Evolutionary conservation across 2,113 vertebrate genomes (phyloP).

Genomic region (Forbesichthys papilliferus): DNA sequence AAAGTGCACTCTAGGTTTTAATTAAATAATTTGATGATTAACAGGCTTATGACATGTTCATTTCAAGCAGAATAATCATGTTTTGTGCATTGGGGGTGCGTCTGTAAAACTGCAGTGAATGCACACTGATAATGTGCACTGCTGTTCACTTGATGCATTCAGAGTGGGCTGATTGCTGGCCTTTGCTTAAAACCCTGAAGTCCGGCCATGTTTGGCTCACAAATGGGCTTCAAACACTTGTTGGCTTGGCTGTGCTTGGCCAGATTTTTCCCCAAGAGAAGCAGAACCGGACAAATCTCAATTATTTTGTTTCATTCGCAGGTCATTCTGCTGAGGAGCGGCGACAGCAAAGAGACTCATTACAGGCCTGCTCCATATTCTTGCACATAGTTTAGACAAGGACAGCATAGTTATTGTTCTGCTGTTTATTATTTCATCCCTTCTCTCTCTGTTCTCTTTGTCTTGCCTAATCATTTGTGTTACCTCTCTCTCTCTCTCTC

Average conservation of each 20-base stretch:
- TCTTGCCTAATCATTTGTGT: not conserved
- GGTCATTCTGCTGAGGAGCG: slow-evolving; percentile 29
- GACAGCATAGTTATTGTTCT: slow-evolving; percentile 28
- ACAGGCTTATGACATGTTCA: slow-evolving; percentile 7
- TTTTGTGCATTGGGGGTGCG: slow-evolving; percentile 8
- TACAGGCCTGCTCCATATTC: slow-evolving; percentile 41
- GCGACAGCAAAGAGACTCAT: slow-evolving; percentile 41
- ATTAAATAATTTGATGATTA: slow-evolving; percentile 1
- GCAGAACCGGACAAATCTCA: slow-evolving; percentile 27
- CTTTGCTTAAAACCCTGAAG: slow-evolving; percentile 39
- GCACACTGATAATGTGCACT: slow-evolving; percentile 49
- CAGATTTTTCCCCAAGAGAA: slow-evolving; percentile 7
- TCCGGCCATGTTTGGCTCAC: slow-evolving; percentile 22
- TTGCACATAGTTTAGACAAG: slow-evolving; percentile 19
- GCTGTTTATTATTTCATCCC: not conserved
- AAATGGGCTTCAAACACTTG: not conserved
- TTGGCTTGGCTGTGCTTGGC: not conserved
- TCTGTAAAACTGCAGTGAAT: slow-evolving; percentile 18
- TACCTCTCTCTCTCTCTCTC: not conserved
- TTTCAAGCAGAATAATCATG: slow-evolving; percentile 23
- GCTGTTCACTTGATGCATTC: slow-evolving; percentile 34
- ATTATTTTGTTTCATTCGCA: slow-evolving; percentile 41
- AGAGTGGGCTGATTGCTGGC: slow-evolving; percentile 29
- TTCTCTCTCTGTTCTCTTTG: not conserved
- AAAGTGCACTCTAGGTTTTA: too few species aligned